Evolutionary conservation across 2,113 vertebrate species (phyloP), one percentile per base, ranked within the genome.

Genomic region (Piaya cayana): DNA sequence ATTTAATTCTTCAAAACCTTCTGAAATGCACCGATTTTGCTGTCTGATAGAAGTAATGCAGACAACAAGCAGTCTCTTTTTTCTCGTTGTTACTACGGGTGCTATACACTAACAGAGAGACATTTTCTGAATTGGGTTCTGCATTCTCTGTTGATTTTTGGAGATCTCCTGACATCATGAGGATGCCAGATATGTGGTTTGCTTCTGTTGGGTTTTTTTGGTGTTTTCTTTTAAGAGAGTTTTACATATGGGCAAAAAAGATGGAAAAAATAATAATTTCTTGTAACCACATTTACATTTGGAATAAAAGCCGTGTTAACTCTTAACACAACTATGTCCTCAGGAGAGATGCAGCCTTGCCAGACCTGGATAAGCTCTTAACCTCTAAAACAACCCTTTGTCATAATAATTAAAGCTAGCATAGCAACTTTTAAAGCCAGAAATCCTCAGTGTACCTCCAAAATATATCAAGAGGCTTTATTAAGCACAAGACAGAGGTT

Each of bases 161-260:
- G 96, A 96, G 64, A 92, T 88, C 90, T 92, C 88, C 92, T 86
- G 90, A 94, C 87, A 88, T 93, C 92, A 90, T 20, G 82, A 94
- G 82, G 79, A 96, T 94, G 96, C 93, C 96, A 96, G 93, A 90
- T 90, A 93, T 75, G 90, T 63, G 96, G 96, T 97, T 97, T 94
- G 83, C 19, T 93, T 76, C 80, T 75, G 64, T 27, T 76, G 85
- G 52, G 49, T 25, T 37, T 89, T 95, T 90, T 89, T 59, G 21
- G 78, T 15, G 21, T 29, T 72, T 52, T 42, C 83, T 74, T 52
- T 26, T 70, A 47, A 4, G 90, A 96, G 79, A 52, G 82, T 93
- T 96, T 92, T 86, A 94, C 82, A 74, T 95, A 92, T 60, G 94
- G 91, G 93, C 87, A 96, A 93, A 94, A 88, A 92, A 88, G 82